phyloP scores from a whole-genome alignment of 2,888 invertebrate species.

The Ormyrus labotus region DNA sequence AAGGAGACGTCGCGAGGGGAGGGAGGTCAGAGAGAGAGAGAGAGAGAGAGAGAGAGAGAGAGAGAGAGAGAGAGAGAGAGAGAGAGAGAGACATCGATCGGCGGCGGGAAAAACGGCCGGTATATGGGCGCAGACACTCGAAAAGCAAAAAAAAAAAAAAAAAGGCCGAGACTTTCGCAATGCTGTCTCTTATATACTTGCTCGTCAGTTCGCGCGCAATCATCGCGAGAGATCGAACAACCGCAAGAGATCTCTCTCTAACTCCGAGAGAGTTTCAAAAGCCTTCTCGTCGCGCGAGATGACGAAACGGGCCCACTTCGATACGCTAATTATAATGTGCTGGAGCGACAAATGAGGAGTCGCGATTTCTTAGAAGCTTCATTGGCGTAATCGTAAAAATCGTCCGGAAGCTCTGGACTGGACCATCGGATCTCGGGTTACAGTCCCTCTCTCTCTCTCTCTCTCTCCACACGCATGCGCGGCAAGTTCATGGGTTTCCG shows the following conservation, averaged over 20 bases:
- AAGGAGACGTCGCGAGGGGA: too few relatives aligned
- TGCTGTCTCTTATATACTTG: too few relatives aligned
- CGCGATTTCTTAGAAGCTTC: too few relatives aligned
- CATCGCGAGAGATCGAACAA: conserved; percentile 9
- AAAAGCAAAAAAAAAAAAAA: neutral
- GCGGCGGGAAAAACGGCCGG: conserved; percentile 3
- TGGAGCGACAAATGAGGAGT: conserved; percentile 2
- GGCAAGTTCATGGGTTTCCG: conserved; percentile 52
- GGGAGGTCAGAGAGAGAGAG: too few relatives aligned
- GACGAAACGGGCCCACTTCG: neutral
- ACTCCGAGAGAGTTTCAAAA: neutral
- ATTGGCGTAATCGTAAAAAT: too few relatives aligned
- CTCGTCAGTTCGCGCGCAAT: conserved; percentile 2
- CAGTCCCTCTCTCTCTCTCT: too few relatives aligned
- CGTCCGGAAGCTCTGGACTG: too few relatives aligned
- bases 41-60: too few relatives aligned
- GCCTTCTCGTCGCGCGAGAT: neutral
- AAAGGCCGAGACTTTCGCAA: conserved; percentile 10
- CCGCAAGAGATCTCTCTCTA: conserved; percentile 17
- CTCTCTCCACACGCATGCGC: neutral
- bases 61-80: too few relatives aligned
- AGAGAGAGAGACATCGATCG: too few relatives aligned
- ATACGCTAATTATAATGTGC: conserved; percentile 13
- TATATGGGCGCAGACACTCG: neutral
- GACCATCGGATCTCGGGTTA: too few relatives aligned